Evolutionary conservation across 2,113 vertebrate genomes (phyloP).

Genomic region (Megaceryle torquata): DNA sequence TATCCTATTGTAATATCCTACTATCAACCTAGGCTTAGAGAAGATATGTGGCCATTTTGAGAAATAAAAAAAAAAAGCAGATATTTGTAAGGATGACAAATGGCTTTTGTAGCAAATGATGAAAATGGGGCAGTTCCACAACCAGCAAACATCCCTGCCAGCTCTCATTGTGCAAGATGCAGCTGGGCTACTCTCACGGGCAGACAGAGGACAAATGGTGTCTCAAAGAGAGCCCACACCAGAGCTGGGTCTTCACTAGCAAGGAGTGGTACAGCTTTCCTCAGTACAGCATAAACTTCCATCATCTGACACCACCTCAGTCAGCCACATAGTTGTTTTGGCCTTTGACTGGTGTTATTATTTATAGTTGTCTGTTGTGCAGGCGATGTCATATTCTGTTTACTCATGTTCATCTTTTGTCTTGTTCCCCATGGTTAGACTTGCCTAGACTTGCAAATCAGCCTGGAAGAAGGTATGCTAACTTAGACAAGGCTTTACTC

Average conservation of each 20-base stretch:
- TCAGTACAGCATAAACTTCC: neutral
- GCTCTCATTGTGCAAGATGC: rapidly evolving
- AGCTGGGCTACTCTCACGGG: neutral
- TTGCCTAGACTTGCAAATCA: neutral
- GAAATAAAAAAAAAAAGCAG: neutral
- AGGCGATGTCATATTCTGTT: neutral
- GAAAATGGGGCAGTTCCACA: neutral
- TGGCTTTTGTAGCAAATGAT: neutral
- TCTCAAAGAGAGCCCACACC: neutral
- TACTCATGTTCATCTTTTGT: neutral
- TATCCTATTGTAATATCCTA: neutral
- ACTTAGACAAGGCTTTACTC: neutral
- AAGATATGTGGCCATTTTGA: neutral
- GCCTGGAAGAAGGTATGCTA: neutral
- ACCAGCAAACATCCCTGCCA: neutral
- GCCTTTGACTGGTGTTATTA: neutral
- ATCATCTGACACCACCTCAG: neutral
- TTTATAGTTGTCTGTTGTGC: neutral
- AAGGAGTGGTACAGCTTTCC: neutral
- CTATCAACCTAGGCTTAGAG: neutral
- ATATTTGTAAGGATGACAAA: neutral
- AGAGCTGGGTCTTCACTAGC: neutral
- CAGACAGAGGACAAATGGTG: neutral
- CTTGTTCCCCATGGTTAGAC: neutral
- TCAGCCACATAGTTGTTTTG: neutral